Conservation (phyloP, 2,888 invertebrate species). For the Caenorhabditis sp. region DNA sequence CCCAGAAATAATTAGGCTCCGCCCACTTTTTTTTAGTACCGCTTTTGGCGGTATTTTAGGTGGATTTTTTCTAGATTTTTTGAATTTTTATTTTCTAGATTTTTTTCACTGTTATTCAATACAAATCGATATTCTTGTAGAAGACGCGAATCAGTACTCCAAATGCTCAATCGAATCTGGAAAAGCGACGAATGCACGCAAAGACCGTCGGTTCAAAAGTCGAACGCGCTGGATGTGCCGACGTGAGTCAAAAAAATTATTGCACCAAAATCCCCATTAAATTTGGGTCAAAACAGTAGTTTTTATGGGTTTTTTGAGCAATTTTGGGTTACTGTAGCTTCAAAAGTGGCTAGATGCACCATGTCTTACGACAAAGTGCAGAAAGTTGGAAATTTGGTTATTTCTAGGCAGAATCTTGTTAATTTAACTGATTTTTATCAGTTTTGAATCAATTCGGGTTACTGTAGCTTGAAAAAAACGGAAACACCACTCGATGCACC, state of each 20-base stretch:
- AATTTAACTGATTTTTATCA: no score
- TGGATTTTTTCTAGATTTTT: neutral
- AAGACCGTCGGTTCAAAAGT: conserved; percentile 67
- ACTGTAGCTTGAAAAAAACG: conserved; percentile 4
- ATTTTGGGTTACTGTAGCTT: conserved; percentile 5
- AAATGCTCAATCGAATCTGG: conserved; percentile 72
- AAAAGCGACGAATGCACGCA: conserved; percentile 71
- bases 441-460: neutral
- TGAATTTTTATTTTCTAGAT: neutral
- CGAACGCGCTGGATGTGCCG: conserved; percentile 70
- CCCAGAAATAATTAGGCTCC: neutral
- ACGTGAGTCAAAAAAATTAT: conserved; percentile 44
- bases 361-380: neutral
- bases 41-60: neutral
- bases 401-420: no score
- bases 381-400: neutral
- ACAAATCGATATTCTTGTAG: conserved; percentile 45
- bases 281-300: neutral
- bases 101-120: conserved; percentile 1
- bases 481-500: neutral
- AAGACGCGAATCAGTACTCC: conserved; percentile 70
- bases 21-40: conserved; percentile 4
- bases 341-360: neutral
- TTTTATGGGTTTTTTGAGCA: neutral
- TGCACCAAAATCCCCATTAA: neutral